phyloP scores from a whole-genome alignment of 2,888 invertebrate genomes.

The Kryphioiulus occultus region DNA sequence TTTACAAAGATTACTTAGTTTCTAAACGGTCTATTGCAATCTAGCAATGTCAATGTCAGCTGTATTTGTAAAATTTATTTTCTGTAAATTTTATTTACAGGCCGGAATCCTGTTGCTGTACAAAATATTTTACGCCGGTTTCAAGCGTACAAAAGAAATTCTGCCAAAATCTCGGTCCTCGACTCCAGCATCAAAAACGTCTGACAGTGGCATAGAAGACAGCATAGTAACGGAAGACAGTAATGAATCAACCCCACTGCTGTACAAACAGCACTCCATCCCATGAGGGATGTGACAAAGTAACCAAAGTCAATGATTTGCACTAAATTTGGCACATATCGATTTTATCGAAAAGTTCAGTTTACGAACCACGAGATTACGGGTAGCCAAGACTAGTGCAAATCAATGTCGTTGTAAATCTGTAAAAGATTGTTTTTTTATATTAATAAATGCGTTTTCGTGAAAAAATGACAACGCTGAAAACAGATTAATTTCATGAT shows the following conservation, averaged over 20 bases:
- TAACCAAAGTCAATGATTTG: not conserved
- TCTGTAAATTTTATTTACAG: not conserved
- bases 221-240: not conserved
- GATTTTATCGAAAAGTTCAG: no score
- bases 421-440: no score
- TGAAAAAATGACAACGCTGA: no score
- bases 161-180: not conserved
- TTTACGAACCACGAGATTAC: no score
- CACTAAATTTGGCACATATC: no score
- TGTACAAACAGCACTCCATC: not conserved
- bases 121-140: not conserved
- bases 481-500: no score
- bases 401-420: no score
- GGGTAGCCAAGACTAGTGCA: no score
- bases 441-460: no score
- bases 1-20: no score
- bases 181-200: not conserved
- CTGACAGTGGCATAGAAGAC: slow-evolving; percentile 9
- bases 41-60: not conserved
- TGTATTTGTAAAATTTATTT: no score
- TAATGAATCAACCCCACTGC: not conserved
- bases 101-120: not conserved
- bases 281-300: not conserved
- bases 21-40: no score
- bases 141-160: not conserved